phyloP scores from a whole-genome alignment of 2,797 vertebrate genomes.

The Threskiornis aethiopicus region DNA sequence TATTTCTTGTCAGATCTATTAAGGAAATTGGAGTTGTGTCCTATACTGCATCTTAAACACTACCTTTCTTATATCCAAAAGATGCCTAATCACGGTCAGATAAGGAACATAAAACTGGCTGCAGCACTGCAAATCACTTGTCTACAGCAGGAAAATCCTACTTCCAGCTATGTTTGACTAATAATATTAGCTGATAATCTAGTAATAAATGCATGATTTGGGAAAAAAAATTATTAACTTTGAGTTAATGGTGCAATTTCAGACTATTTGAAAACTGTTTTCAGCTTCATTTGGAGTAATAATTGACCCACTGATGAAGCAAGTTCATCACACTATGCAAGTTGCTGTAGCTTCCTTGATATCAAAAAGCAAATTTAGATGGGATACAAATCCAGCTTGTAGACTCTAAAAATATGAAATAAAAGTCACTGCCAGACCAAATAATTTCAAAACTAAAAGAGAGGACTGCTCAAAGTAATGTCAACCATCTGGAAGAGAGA shows the following conservation, averaged over 20 bases:
- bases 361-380: background rate
- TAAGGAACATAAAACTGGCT: background rate
- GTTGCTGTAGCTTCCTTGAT: background rate
- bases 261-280: background rate
- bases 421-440: conserved; percentile 25
- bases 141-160: background rate
- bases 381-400: background rate
- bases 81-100: background rate
- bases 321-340: background rate
- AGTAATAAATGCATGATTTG: background rate
- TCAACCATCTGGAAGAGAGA: conserved; percentile 29
- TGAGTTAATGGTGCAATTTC: background rate
- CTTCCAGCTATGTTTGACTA: background rate
- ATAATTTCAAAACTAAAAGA: conserved; percentile 27
- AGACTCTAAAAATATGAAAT: background rate
- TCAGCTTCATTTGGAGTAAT: background rate
- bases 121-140: background rate
- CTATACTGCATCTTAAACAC: background rate
- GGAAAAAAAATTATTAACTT: background rate
- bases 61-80: background rate
- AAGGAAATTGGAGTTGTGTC: background rate
- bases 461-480: background rate
- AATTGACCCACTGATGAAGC: background rate
- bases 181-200: background rate
- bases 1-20: background rate